These are phyloP conservation scores for Eubucco bourcierii DNA, from an alignment of 2,113 vertebrate species.

Conservation along the genomic window DNA sequence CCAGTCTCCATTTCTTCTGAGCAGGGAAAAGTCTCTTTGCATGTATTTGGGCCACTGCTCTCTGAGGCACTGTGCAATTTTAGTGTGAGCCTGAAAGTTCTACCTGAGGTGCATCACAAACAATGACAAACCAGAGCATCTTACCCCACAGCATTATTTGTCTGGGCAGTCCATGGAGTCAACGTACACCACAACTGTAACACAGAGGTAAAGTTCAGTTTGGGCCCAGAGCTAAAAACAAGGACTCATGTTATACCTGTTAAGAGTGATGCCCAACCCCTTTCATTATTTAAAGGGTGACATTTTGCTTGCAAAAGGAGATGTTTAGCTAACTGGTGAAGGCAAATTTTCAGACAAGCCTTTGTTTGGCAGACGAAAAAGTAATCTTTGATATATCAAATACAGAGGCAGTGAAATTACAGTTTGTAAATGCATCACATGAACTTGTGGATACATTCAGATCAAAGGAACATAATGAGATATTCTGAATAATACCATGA, in stretches of 20 bases:
- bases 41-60: neutral
- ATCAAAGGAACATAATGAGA: constrained; percentile 51
- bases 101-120: neutral
- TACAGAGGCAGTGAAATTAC: neutral
- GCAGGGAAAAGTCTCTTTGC: neutral
- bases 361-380: constrained; percentile 10
- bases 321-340: neutral
- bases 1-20: neutral
- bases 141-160: neutral
- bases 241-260: neutral
- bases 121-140: neutral
- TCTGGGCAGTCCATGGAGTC: neutral
- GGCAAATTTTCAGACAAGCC: constrained; percentile 15
- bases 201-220: neutral
- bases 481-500: constrained; percentile 43
- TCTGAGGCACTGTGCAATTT: neutral
- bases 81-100: neutral
- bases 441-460: constrained; percentile 29
- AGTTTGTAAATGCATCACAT: constrained; percentile 32
- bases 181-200: neutral
- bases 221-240: neutral
- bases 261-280: neutral
- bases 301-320: neutral
- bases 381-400: neutral
- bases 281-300: neutral